Percentiles rank a stretch among this genome's conserved stretches.
Evolutionary conservation across 2,888 invertebrate species (phyloP).

Genomic region (Xestia c-nigrum): DNA sequence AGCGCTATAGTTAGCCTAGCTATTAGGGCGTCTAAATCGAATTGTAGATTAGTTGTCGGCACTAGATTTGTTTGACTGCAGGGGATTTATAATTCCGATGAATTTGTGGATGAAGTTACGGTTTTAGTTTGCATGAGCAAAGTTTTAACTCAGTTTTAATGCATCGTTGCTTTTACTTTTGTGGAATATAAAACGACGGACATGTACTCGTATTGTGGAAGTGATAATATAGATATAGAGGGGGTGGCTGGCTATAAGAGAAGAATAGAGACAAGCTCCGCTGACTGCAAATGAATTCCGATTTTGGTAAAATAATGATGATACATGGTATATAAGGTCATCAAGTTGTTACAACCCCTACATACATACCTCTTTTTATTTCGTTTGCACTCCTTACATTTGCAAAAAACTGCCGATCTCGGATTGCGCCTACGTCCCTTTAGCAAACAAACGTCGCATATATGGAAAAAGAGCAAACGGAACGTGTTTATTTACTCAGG

Average conservation of each 20-base stretch:
- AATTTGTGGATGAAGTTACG: constrained; percentile 1
- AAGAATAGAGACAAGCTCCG: neutral
- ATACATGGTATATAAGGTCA: neutral
- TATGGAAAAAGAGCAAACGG: constrained; percentile 15
- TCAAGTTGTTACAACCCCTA: neutral
- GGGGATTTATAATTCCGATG: constrained; percentile 34
- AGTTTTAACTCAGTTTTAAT: neutral
- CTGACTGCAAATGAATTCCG: neutral
- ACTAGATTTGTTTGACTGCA: constrained; percentile 28
- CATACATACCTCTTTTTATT: neutral
- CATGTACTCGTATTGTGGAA: no score
- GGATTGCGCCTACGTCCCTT: neutral
- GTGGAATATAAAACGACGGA: neutral
- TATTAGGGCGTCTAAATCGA: constrained; percentile 49
- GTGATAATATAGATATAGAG: no score
- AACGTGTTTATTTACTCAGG: constrained; percentile 20
- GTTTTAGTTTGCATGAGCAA: neutral
- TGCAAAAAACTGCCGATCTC: neutral
- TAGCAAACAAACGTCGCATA: constrained; percentile 12
- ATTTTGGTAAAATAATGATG: neutral
- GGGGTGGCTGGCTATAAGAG: neutral
- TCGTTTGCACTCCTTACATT: neutral
- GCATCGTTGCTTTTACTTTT: neutral
- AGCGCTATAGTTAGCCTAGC: constrained; percentile 30
- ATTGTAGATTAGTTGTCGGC: constrained; percentile 57